Conservation (phyloP, 2,888 invertebrate genomes). For the Sicus ferrugineus region DNA sequence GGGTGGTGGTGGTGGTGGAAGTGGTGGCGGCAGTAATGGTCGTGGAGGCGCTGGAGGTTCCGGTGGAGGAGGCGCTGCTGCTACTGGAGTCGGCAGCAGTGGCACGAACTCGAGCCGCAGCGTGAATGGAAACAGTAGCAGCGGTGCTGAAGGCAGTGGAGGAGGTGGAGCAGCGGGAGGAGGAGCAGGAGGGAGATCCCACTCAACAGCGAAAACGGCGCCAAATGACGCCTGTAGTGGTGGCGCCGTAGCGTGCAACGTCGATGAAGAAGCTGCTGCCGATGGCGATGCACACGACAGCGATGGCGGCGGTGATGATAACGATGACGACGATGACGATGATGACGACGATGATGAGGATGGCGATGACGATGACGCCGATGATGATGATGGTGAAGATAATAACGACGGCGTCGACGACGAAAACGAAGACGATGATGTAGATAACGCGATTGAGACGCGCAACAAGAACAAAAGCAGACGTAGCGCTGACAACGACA, state of each 20-base stretch:
- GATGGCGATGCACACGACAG: slow-evolving; percentile 22
- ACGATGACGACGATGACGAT: slow-evolving; percentile 45
- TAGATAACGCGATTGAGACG: slow-evolving; percentile 15
- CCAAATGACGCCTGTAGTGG: slow-evolving; percentile 12
- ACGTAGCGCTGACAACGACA: slow-evolving; percentile 31
- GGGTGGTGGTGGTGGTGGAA: slow-evolving; percentile 23
- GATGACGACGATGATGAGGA: slow-evolving; percentile 40
- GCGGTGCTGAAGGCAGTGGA: slow-evolving; percentile 14
- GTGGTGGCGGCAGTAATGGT: slow-evolving; percentile 7
- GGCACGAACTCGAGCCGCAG: slow-evolving; percentile 35
- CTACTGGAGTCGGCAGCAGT: slow-evolving; percentile 37
- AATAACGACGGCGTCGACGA: slow-evolving; percentile 8
- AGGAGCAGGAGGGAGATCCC: slow-evolving; percentile 22
- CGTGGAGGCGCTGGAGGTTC: slow-evolving; percentile 34
- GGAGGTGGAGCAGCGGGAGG: slow-evolving; percentile 3
- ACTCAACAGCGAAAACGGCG: slow-evolving; percentile 31
- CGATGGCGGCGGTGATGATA: slow-evolving; percentile 28
- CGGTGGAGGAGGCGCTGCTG: slow-evolving; percentile 39
- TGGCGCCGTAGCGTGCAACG: slow-evolving; percentile 14
- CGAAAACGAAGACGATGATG: slow-evolving; percentile 13
- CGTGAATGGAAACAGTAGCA: slow-evolving; percentile 34
- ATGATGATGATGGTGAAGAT: slow-evolving; percentile 21
- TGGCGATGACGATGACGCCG: slow-evolving; percentile 17
- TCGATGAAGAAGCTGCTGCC: slow-evolving; percentile 2
- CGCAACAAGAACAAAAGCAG: slow-evolving; percentile 33